Percentiles rank a stretch among this genome's conserved stretches.
Evolutionary conservation across 2,888 invertebrate genomes (phyloP).

Genomic region (Cheilosia soror): DNA sequence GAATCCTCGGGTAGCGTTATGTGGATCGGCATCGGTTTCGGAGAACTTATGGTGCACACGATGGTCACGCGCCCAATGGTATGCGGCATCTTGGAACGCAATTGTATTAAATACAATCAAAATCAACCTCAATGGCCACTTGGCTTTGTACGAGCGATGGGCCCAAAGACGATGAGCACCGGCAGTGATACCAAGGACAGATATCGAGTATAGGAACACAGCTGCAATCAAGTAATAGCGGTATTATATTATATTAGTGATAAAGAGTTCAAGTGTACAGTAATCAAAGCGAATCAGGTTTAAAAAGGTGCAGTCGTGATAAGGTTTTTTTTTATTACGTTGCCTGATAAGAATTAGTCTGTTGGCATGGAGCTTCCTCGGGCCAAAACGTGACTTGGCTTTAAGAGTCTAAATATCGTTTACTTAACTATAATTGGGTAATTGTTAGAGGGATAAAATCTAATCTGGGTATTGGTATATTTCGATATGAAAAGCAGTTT

Average conservation of each 20-base stretch:
- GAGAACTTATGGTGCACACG: conserved; percentile 94
- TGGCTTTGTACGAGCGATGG: conserved; percentile 96
- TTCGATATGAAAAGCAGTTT: too few relatives aligned
- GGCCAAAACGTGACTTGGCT: conserved; percentile 27
- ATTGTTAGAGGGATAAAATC: too few relatives aligned
- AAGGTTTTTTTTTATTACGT: not conserved
- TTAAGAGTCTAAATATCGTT: too few relatives aligned
- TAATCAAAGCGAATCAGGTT: not conserved
- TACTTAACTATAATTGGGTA: too few relatives aligned
- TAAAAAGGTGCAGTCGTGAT: not conserved
- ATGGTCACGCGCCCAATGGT: conserved; percentile 90
- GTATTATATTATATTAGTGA: not conserved
- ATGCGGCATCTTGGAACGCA: conserved; percentile 92
- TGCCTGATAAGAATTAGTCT: not conserved
- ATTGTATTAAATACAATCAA: conserved; percentile 92
- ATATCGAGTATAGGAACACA: conserved; percentile 80
- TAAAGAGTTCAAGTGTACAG: conserved; percentile 4
- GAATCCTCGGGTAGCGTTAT: conserved; percentile 94
- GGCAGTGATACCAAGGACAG: conserved; percentile 95
- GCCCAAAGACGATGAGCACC: conserved; percentile 97
- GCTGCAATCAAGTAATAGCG: conserved; percentile 15
- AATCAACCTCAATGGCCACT: conserved; percentile 91
- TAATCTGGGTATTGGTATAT: too few relatives aligned
- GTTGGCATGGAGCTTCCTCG: not conserved
- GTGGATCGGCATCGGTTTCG: conserved; percentile 96